Percentiles rank a stretch among this genome's conserved stretches.
phyloP scores from a whole-genome alignment of 1,140 invertebrate genomes.

The Glossosoma conforme region DNA sequence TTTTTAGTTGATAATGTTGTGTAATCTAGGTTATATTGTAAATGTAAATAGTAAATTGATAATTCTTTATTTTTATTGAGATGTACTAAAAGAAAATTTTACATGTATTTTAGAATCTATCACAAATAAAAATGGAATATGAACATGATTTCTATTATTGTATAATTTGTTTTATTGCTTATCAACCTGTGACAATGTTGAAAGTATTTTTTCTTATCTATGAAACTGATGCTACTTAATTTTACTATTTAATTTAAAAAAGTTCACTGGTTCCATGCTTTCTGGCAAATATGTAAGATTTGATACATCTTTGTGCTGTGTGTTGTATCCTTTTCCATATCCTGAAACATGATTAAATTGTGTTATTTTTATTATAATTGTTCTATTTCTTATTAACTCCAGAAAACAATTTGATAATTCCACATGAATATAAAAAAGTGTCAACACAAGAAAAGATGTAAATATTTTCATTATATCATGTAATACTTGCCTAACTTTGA shows the following conservation, averaged over 20 bases:
- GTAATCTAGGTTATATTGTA: no score
- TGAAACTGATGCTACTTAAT: conserved; percentile 19
- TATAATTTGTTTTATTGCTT: no score
- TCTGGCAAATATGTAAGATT: conserved; percentile 63
- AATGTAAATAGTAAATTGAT: no score
- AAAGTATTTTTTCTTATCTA: conserved; percentile 13
- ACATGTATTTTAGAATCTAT: conserved; percentile 25
- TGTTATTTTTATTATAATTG: not conserved
- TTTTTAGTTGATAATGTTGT: no score
- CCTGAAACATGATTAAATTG: conserved; percentile 45
- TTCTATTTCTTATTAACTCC: not conserved
- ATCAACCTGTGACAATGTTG: no score
- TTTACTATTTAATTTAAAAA: no score
- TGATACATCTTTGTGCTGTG: conserved; percentile 50
- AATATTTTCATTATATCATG: conserved; percentile 3
- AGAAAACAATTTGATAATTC: not conserved
- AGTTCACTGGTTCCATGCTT: conserved; percentile 59
- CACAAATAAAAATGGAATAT: conserved; percentile 13
- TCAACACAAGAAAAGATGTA: not conserved
- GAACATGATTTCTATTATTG: conserved; percentile 1
- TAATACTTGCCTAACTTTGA: conserved; percentile 59
- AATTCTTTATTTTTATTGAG: no score
- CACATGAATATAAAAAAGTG: not conserved
- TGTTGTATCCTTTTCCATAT: conserved; percentile 61
- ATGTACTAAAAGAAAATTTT: no score